Evolutionary conservation across 2,113 vertebrate genomes (phyloP).

Genomic region (Phalacrocorax carbo): DNA sequence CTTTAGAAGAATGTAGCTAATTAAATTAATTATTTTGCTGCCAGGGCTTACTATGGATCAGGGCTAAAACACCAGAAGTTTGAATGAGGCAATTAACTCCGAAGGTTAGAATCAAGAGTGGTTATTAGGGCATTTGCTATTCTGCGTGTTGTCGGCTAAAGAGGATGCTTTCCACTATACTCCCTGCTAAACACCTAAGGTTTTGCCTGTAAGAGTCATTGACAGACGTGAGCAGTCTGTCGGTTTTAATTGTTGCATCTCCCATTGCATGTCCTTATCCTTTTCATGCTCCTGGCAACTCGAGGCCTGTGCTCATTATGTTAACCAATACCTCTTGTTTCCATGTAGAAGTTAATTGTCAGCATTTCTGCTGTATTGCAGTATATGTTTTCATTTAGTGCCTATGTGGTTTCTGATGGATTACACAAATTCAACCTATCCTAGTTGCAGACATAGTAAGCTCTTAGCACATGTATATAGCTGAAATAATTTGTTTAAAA

Average conservation of each 20-base stretch:
- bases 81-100: slow-evolving; percentile 10
- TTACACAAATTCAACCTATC: not conserved
- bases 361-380: slow-evolving; percentile 7
- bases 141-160: not conserved
- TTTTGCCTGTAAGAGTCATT: not conserved
- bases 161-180: not conserved
- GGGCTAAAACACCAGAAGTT: not conserved
- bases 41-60: not conserved
- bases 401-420: not conserved
- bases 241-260: not conserved
- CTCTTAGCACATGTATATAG: not conserved
- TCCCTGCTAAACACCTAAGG: too few species aligned
- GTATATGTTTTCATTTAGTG: not conserved
- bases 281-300: not conserved
- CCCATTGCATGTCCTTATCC: not conserved
- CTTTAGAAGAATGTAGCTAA: slow-evolving; percentile 11
- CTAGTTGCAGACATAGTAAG: not conserved
- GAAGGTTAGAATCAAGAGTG: not conserved
- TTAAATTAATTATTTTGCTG: slow-evolving; percentile 27
- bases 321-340: not conserved
- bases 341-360: not conserved
- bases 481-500: not conserved
- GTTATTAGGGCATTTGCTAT: not conserved
- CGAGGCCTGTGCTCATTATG: not conserved
- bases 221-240: not conserved